A percentile compares a stretch with the other conserved stretches of the same genome.
Evolutionary conservation across 2,888 invertebrate genomes (phyloP).

Genomic region (Loripinus fragilis): DNA sequence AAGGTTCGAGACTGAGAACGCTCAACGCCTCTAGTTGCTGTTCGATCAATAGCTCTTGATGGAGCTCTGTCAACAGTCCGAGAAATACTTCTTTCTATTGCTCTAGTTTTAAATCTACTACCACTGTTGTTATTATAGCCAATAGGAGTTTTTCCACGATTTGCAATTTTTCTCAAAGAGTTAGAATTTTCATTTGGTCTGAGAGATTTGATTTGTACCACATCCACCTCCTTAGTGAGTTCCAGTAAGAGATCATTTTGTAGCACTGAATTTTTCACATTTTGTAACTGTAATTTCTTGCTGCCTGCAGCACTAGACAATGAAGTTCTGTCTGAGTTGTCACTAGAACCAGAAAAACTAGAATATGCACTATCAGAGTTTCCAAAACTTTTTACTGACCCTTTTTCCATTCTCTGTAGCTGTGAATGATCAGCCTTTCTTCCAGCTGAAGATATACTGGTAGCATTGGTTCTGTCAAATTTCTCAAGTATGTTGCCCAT

Average conservation of each 20-base stretch:
- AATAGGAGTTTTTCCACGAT: slow-evolving; percentile 44
- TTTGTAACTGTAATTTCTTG: slow-evolving; percentile 37
- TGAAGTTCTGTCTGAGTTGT: slow-evolving; percentile 65
- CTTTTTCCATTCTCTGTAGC: slow-evolving; percentile 52
- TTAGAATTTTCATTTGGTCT: slow-evolving; percentile 62
- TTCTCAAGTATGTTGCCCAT: slow-evolving; percentile 23
- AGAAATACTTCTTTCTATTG: slow-evolving; percentile 18
- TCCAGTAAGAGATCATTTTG: slow-evolving; percentile 42
- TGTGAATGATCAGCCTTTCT: slow-evolving; percentile 43
- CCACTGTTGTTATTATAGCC: slow-evolving; percentile 30
- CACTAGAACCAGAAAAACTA: slow-evolving; percentile 70
- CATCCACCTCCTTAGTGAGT: slow-evolving; percentile 38
- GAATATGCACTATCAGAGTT: slow-evolving; percentile 77
- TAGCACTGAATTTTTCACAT: slow-evolving; percentile 36
- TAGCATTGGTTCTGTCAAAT: slow-evolving; percentile 36
- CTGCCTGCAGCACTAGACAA: slow-evolving; percentile 34
- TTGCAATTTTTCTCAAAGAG: slow-evolving; percentile 60
- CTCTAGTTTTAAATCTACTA: slow-evolving; percentile 27
- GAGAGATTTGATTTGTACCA: slow-evolving; percentile 61
- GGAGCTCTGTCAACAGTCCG: background rate
- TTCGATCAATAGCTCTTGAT: slow-evolving; percentile 27
- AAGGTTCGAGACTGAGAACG: slow-evolving; percentile 40
- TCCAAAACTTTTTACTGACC: slow-evolving; percentile 65
- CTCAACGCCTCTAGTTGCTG: slow-evolving; percentile 37
- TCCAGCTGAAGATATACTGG: slow-evolving; percentile 48